Percentiles rank a stretch among this genome's conserved stretches.
Conservation (phyloP, 2,113 vertebrate species). For the Grammomys surdaster region DNA sequence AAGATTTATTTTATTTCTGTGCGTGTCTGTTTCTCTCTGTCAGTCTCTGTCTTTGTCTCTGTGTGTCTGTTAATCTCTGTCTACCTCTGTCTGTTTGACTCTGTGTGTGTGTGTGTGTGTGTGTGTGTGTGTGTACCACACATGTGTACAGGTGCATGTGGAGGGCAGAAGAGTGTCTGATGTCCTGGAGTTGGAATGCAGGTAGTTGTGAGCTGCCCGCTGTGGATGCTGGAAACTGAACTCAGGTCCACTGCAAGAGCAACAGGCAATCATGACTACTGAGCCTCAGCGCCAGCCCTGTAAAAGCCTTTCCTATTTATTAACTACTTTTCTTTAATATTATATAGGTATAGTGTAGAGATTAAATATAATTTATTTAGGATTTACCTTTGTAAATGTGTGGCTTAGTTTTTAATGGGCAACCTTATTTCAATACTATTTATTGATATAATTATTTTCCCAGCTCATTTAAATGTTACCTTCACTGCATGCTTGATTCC, state of each 20-base stretch:
- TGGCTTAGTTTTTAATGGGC: not conserved
- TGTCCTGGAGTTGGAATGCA: not conserved
- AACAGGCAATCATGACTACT: not conserved
- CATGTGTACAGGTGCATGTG: not conserved
- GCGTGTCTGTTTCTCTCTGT: not conserved
- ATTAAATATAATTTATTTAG: not conserved
- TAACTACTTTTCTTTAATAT: conserved; percentile 11
- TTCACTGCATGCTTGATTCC: not conserved
- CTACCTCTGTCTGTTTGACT: not conserved
- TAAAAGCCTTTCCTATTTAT: not conserved
- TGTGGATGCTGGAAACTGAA: not conserved
- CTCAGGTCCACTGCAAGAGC: not conserved
- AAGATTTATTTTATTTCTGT: not conserved
- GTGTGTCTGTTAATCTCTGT: not conserved
- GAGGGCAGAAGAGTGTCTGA: not conserved
- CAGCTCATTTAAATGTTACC: not conserved
- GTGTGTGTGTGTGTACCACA: not conserved
- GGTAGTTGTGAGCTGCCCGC: not conserved
- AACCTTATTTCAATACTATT: not conserved
- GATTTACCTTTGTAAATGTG: conserved; percentile 31
- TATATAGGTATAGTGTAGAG: not conserved
- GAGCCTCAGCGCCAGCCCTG: not conserved
- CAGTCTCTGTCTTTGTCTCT: not conserved
- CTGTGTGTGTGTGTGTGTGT: not conserved
- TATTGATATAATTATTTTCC: conserved; percentile 1